Evolutionary conservation across 2,888 invertebrate genomes (phyloP).

Genomic region (Xestia c-nigrum): DNA sequence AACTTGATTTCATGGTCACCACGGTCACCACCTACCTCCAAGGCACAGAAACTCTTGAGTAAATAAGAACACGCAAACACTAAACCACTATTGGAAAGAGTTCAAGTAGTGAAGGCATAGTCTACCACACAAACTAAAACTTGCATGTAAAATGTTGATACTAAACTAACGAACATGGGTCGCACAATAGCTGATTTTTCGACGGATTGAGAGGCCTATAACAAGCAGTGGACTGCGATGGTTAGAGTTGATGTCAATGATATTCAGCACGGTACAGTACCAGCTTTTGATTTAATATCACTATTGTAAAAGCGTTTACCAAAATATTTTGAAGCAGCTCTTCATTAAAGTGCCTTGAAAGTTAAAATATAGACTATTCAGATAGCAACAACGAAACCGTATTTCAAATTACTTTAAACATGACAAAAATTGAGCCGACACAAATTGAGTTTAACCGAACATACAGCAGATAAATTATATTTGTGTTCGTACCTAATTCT

Average conservation of each 20-base stretch:
- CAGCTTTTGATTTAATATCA: neutral
- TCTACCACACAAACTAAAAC: neutral
- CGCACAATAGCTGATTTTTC: neutral
- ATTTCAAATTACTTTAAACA: constrained; percentile 24
- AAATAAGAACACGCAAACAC: too few relatives aligned
- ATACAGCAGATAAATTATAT: constrained; percentile 35
- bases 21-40: too few relatives aligned
- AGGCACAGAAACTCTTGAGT: too few relatives aligned
- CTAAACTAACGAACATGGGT: neutral
- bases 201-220: neutral
- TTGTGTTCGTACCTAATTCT: constrained; percentile 34
- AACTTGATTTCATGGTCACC: too few relatives aligned
- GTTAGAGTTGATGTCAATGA: neutral
- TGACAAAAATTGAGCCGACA: constrained; percentile 25
- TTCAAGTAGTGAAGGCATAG: neutral
- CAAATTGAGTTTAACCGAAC: constrained; percentile 51
- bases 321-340: neutral
- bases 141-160: neutral
- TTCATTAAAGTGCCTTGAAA: neutral
- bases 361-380: constrained; percentile 1
- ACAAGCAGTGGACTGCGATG: neutral
- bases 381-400: constrained; percentile 1
- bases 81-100: neutral
- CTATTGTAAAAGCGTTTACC: neutral
- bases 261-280: too few relatives aligned